A percentile compares a stretch with the other conserved stretches of the same genome.
Conservation (phyloP, 2,888 invertebrate genomes). For the Chalcosyrphus nemorum region DNA sequence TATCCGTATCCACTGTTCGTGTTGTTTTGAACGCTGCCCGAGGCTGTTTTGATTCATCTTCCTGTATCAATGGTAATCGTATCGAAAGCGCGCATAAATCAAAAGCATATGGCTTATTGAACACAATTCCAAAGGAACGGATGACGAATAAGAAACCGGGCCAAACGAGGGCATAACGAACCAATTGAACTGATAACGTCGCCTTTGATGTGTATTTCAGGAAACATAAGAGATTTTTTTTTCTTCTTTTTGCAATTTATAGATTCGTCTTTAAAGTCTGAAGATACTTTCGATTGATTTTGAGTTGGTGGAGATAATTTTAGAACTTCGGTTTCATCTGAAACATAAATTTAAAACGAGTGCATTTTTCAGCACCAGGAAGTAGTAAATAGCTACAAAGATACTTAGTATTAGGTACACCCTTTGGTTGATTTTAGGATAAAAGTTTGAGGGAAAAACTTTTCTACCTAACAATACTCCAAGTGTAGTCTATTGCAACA, state of each 20-base stretch:
- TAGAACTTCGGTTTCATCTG: too few relatives aligned
- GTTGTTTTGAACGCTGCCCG: neutral
- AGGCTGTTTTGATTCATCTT: constrained; percentile 15
- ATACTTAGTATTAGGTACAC: too few relatives aligned
- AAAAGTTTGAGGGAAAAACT: neutral
- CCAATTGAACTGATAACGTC: constrained; percentile 45
- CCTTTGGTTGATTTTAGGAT: neutral
- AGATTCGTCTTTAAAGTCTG: neutral
- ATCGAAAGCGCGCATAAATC: constrained; percentile 14
- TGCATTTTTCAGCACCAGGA: neutral
- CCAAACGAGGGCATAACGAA: constrained; percentile 10
- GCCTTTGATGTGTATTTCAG: constrained; percentile 20
- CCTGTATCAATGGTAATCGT: constrained; percentile 16
- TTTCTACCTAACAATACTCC: neutral
- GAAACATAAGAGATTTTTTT: neutral
- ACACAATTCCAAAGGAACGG: neutral
- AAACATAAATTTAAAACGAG: too few relatives aligned
- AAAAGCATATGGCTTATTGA: constrained; percentile 26
- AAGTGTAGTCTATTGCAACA: too few relatives aligned
- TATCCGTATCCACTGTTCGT: neutral
- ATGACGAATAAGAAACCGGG: neutral
- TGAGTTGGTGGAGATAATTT: too few relatives aligned
- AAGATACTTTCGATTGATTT: too few relatives aligned
- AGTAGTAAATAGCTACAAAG: neutral
- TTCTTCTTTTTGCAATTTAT: neutral